These are phyloP conservation scores for Macrophya alboannulata DNA, from an alignment of 2,888 invertebrate species.

Conservation along the genomic window DNA sequence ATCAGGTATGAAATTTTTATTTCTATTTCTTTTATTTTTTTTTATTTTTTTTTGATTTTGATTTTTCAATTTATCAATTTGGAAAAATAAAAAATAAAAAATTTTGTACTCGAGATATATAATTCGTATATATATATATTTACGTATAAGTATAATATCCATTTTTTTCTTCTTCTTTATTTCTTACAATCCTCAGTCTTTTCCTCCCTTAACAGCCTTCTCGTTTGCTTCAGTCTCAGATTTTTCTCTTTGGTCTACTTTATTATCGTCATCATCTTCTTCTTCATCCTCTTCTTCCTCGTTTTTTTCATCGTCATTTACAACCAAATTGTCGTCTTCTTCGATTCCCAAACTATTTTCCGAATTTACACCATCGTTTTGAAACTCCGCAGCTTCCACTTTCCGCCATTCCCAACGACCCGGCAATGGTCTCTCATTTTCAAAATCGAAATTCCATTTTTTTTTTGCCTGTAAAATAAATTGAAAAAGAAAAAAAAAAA, in stretches of 20 bases:
- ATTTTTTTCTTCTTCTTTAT: no score
- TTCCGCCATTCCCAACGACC: constrained; percentile 82
- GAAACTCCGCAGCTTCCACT: constrained; percentile 62
- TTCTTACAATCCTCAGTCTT: constrained; percentile 9
- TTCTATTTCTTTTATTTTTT: not conserved
- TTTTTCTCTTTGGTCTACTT: constrained; percentile 39
- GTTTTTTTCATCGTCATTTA: constrained; percentile 57
- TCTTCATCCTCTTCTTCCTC: constrained; percentile 61
- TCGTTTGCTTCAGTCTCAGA: constrained; percentile 44
- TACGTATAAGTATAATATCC: not conserved
- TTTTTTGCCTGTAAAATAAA: constrained; percentile 75
- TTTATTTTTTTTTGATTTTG: not conserved
- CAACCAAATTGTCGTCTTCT: constrained; percentile 47
- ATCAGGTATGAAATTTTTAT: no score
- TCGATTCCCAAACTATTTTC: not conserved
- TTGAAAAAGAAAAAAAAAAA: not conserved
- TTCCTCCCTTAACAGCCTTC: constrained; percentile 31
- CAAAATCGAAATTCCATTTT: constrained; percentile 84
- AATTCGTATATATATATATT: not conserved
- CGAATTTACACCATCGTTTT: not conserved
- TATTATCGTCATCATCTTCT: constrained; percentile 41
- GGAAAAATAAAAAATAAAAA: no score
- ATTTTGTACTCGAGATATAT: not conserved
- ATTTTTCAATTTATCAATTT: not conserved
- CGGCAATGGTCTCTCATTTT: constrained; percentile 80